These are phyloP conservation scores for Dicycla oo DNA, from an alignment of 2,888 invertebrate species.

Conservation along the genomic window DNA sequence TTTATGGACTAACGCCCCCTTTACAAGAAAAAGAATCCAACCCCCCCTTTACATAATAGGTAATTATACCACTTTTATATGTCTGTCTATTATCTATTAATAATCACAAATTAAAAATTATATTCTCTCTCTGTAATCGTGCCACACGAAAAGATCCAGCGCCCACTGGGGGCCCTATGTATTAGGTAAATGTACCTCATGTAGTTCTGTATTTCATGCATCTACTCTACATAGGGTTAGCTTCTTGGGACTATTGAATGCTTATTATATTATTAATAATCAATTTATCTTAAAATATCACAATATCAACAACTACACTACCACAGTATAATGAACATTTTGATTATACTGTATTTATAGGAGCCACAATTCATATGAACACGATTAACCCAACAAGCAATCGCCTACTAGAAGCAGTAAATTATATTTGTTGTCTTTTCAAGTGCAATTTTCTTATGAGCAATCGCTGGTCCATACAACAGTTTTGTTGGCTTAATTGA, in stretches of 20 bases:
- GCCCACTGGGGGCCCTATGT: too few species aligned
- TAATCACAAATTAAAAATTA: too few species aligned
- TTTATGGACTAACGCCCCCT: too few species aligned
- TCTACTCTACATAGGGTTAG: conserved; percentile 72
- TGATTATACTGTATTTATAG: conserved; percentile 56
- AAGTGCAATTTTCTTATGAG: background rate
- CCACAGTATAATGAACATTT: conserved; percentile 71
- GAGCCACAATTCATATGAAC: conserved; percentile 4
- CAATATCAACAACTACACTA: conserved; percentile 87
- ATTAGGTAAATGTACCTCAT: background rate
- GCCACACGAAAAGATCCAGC: too few species aligned
- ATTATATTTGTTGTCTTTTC: background rate
- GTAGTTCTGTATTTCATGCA: conserved; percentile 41
- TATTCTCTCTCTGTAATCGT: too few species aligned
- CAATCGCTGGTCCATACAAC: too few species aligned
- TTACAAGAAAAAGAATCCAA: too few species aligned
- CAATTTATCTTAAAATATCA: conserved; percentile 87
- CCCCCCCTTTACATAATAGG: too few species aligned
- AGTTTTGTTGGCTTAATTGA: too few species aligned
- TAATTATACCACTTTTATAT: too few species aligned
- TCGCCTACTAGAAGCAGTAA: background rate
- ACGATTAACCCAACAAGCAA: background rate
- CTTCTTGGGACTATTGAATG: conserved; percentile 76
- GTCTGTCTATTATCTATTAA: too few species aligned
- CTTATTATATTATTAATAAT: conserved; percentile 70